phyloP scores from a whole-genome alignment of 2,797 vertebrate genomes.

The Selene dorsalis region DNA sequence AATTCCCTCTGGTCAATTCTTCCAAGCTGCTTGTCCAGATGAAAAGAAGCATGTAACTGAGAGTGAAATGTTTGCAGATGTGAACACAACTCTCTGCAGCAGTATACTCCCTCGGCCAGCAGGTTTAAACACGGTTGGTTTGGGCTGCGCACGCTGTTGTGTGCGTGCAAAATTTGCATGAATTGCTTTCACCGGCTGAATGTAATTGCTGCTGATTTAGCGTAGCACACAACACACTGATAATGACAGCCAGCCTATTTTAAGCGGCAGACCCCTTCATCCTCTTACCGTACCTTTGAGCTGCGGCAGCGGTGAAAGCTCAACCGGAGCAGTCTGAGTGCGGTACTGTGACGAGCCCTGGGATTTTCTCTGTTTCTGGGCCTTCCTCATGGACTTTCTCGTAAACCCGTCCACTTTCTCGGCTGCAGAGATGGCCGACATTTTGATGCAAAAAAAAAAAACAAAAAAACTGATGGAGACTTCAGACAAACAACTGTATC shows the following conservation, averaged over 20 bases:
- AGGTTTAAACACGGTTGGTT: neutral
- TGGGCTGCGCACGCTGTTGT: neutral
- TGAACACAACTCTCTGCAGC: neutral
- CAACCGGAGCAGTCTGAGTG: conserved; percentile 87
- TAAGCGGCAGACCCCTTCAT: conserved; percentile 60
- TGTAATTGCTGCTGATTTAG: conserved; percentile 14
- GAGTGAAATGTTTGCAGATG: neutral
- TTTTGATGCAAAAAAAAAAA: conserved; percentile 75
- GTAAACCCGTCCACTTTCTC: conserved; percentile 99
- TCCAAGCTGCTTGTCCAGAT: neutral
- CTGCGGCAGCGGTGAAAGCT: conserved; percentile 93
- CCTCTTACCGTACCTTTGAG: conserved; percentile 92
- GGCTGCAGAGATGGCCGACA: conserved; percentile 95
- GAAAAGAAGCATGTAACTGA: neutral
- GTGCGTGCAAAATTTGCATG: neutral
- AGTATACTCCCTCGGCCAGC: neutral
- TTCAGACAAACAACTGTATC: conserved; percentile 53
- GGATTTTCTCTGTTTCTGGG: conserved; percentile 92
- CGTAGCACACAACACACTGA: conserved; percentile 16
- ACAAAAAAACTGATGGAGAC: conserved; percentile 49
- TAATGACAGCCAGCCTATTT: conserved; percentile 51
- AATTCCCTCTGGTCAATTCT: conserved; percentile 11
- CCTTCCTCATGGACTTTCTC: conserved; percentile 96
- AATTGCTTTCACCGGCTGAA: neutral
- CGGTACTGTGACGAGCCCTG: conserved; percentile 97